Base-by-base conservation (phyloP, 2,888 invertebrate species). In the Candidula unifasciata region DNA sequence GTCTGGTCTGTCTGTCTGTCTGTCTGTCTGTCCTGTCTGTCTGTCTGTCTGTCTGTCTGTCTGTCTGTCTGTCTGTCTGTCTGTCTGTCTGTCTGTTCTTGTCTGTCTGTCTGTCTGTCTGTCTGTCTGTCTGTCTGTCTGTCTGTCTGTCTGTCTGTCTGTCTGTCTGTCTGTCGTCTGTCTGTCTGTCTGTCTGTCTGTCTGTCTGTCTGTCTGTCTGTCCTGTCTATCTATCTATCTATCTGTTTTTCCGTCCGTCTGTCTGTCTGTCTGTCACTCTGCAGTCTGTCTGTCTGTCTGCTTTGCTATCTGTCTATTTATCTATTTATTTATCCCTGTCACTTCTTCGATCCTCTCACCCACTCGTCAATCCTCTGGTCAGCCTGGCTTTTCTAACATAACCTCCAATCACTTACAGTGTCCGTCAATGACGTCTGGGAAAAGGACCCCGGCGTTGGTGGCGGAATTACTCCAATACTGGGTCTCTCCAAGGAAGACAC, bases 401-500 rank as follows among this genome's bases (percentile, higher is more conserved):
- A n/a, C n/a, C 16, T n/a, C 44, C 64, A 13, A 37, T 24, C 44
- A 24, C 33, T 44, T 44, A n/a, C 76, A 83, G 78, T 83, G 54
- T 52, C 57, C n/a, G 27, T 83, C 30, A 35, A 78, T 21, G 37
- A 57, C 16, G 10, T 82, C 3, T 21, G 21, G 16, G 24, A 21
- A 33, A 30, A 66, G 6, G 54, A 27, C 54, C 18, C n/a, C 2
- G 66, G 18, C 1, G 30, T 16, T 60, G 78, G 54, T 13, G 68
- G 69, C 3, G 84, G 60, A 2, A 44, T 84, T 0, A 74, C 80
- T 2, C 73, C 77, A 6, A 37, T 68, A 27, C 33, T 73, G 0
- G 86, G 85, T 3, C 60, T 82, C 33, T 76, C 77, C 27, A 64
- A 33, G 35, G 83, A 85, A 57, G 78, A 86, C 57, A 69, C 74